Conservation (phyloP, 2,113 vertebrate genomes). For the Syrrhaptes paradoxus region DNA sequence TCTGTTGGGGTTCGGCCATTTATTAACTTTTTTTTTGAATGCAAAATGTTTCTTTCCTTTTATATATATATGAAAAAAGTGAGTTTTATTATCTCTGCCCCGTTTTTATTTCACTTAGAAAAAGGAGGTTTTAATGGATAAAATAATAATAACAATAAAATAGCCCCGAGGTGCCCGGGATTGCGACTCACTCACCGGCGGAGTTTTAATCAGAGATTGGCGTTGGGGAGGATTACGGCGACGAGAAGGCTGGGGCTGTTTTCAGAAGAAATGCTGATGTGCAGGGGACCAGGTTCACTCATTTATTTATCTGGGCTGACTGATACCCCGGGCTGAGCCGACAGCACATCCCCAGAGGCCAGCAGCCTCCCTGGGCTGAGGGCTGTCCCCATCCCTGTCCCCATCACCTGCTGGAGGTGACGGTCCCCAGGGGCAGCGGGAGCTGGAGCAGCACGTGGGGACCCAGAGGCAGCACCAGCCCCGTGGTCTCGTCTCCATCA, state of each 20-base stretch:
- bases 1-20: conserved; percentile 74
- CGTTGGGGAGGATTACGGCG: neutral
- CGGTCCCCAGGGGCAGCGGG: too few relatives aligned
- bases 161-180: conserved; percentile 18
- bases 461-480: neutral
- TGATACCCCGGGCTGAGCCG: neutral
- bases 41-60: conserved; percentile 17
- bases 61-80: neutral
- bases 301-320: neutral
- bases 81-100: conserved; percentile 31
- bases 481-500: neutral
- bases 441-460: neutral
- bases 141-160: neutral
- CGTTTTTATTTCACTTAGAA: conserved; percentile 25
- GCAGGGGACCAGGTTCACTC: neutral
- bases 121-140: conserved; percentile 34
- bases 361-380: neutral
- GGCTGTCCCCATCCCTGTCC: neutral
- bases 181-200: neutral
- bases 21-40: conserved; percentile 64
- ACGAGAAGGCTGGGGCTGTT: neutral
- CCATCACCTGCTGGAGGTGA: too few relatives aligned
- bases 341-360: neutral
- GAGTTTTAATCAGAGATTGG: conserved; percentile 48
- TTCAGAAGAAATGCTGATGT: neutral